These are phyloP conservation scores for Neotoxoptera formosana DNA, from an alignment of 1,140 invertebrate species.

Conservation along the genomic window DNA sequence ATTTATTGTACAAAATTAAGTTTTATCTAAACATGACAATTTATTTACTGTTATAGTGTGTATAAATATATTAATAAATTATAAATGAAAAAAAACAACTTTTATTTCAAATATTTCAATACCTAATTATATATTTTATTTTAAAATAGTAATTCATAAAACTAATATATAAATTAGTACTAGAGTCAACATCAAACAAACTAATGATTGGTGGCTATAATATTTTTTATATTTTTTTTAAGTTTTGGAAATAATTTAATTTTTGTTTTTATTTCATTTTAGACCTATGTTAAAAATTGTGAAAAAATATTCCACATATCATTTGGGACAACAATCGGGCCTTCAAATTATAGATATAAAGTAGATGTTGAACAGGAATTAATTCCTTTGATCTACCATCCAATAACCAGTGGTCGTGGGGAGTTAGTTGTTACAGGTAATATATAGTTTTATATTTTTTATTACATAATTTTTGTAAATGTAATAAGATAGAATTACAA, in stretches of 20 bases:
- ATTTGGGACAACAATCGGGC: background rate
- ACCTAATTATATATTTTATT: too few species aligned
- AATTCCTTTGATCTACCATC: background rate
- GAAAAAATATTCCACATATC: slow-evolving; percentile 7
- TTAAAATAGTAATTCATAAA: too few species aligned
- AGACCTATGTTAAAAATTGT: slow-evolving; percentile 8
- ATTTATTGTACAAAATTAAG: too few species aligned
- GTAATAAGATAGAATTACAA: background rate
- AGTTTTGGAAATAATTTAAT: background rate
- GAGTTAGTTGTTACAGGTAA: slow-evolving; percentile 41
- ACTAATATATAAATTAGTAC: too few species aligned
- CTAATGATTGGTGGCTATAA: background rate
- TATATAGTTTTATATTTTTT: too few species aligned
- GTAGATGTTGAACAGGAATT: slow-evolving; percentile 16
- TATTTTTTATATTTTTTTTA: background rate
- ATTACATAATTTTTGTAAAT: background rate
- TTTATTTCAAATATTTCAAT: too few species aligned
- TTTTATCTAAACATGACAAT: too few species aligned
- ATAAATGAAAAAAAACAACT: too few species aligned
- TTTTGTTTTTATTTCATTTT: background rate
- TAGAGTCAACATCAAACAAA: too few species aligned
- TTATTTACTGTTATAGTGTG: too few species aligned
- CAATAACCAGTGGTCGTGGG: slow-evolving; percentile 22
- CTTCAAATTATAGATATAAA: slow-evolving; percentile 45
- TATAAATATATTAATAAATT: too few species aligned